phyloP scores from a whole-genome alignment of 2,888 invertebrate genomes.

The Epinotia bilunana region DNA sequence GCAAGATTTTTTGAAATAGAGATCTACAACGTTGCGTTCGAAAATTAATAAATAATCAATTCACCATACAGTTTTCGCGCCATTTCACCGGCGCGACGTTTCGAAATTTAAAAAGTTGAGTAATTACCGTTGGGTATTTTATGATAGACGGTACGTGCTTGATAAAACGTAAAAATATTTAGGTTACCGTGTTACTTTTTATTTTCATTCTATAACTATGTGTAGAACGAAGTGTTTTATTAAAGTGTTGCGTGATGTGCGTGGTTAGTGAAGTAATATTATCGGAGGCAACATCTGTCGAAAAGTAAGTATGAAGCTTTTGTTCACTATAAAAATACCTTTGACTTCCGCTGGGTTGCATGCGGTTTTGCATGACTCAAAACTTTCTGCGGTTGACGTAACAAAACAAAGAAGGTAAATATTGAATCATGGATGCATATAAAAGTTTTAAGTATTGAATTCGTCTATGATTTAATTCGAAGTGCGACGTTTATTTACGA shows the following conservation, averaged over 20 bases:
- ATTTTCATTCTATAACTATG: slow-evolving; percentile 56
- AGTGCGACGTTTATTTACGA: too few species aligned
- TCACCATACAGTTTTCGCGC: slow-evolving; percentile 50
- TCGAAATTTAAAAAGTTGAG: slow-evolving; percentile 48
- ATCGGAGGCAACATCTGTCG: slow-evolving; percentile 79
- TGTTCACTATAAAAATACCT: slow-evolving; percentile 19
- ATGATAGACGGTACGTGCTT: slow-evolving; percentile 44
- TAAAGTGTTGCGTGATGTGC: slow-evolving; percentile 68
- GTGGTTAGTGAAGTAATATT: slow-evolving; percentile 69
- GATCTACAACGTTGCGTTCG: background rate
- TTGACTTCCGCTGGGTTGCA: background rate
- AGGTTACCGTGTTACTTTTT: slow-evolving; percentile 53
- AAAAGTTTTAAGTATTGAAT: background rate
- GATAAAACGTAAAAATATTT: slow-evolving; percentile 33
- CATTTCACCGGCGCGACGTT: slow-evolving; percentile 47
- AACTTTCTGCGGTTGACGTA: background rate
- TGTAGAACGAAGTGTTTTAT: slow-evolving; percentile 66
- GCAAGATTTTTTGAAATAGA: slow-evolving; percentile 28
- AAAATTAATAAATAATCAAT: slow-evolving; percentile 47
- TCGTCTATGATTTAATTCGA: background rate
- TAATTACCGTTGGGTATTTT: slow-evolving; percentile 42
- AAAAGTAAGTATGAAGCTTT: slow-evolving; percentile 69
- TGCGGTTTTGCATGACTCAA: background rate
- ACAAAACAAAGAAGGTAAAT: background rate
- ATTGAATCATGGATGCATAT: background rate